Evolutionary conservation across 2,797 vertebrate species (phyloP), one percentile per base, ranked within the genome.

Genomic region (Numenius phaeopus): DNA sequence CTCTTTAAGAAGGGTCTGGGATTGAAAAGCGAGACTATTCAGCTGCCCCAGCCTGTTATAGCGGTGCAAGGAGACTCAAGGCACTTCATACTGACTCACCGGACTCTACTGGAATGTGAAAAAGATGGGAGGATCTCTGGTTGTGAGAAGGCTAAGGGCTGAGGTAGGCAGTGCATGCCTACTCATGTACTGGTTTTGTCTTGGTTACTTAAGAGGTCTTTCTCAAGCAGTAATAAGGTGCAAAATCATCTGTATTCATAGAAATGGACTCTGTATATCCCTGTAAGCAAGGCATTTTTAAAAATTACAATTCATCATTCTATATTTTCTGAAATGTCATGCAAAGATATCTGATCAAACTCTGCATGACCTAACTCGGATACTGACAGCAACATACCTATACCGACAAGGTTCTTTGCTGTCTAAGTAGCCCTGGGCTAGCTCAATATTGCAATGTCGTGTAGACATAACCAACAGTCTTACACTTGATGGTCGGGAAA

Each of bases 391-490:
- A 75, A n/a, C 40, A 22, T 18, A 40, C 9, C 22, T 32, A 2
- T 40, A 46, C 52, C 73, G 32, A 1, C 71, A 40, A 5, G n/a
- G 40, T 19, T 42, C 72, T 88, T 65, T 57, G 49, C 66, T 71
- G 57, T 14, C 16, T 72, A 32, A 34, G 42, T 27, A 57, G 61
- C 77, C 69, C 61, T 81, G 73, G 71, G 29, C 66, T 54, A 72
- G 32, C 54, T 87, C 34, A 39, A 4, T 58, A 16, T 3, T 58
- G 32, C 46, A n/a, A 1, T 8, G 13, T 14, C 4, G 0, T n/a
- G 15, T 65, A 87, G 59, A 18, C 23, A 49, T 26, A 80, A 19
- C 27, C 67, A 59, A 21, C 49, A 85, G 29, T 30, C 19, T 58
- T 76, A 67, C 2, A 7, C 73, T 7, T 9, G 18, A 10, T 39